Evolutionary conservation across 2,888 invertebrate species (phyloP).

Genomic region (Cheilosia scutellata): DNA sequence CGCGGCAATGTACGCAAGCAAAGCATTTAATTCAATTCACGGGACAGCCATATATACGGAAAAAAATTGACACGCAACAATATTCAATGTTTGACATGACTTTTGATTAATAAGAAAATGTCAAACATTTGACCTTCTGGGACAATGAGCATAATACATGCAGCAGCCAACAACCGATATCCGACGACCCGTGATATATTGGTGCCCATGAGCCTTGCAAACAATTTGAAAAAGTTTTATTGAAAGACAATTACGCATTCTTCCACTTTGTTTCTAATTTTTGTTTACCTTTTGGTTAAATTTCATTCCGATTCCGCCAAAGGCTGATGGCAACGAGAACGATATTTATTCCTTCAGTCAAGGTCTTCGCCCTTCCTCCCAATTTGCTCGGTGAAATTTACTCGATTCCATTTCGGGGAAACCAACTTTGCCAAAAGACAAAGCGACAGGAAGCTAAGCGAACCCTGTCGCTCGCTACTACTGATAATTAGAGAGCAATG

Average conservation of each 20-base stretch:
- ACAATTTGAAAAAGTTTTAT: slow-evolving; percentile 37
- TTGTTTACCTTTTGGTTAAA: slow-evolving; percentile 47
- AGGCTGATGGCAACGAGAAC: slow-evolving; percentile 30
- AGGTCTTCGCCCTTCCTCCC: slow-evolving; percentile 3
- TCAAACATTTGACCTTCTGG: no score
- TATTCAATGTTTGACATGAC: no score
- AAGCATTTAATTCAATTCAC: no score
- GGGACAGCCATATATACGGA: no score
- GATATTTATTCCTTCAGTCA: slow-evolving; percentile 45
- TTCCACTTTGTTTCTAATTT: slow-evolving; percentile 18
- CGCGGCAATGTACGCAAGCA: no score
- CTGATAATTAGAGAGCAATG: slow-evolving; percentile 72
- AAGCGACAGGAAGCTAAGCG: slow-evolving; percentile 46
- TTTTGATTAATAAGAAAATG: no score
- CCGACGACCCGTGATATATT: neutral
- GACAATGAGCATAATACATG: no score
- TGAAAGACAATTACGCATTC: slow-evolving; percentile 56
- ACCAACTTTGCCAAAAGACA: slow-evolving; percentile 50
- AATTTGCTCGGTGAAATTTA: slow-evolving; percentile 57
- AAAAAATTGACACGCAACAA: no score
- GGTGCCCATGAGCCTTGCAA: neutral
- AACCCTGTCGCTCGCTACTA: slow-evolving; percentile 36
- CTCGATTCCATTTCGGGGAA: slow-evolving; percentile 21
- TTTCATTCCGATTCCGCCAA: slow-evolving; percentile 51
- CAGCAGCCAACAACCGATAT: no score